Evolutionary conservation across 2,888 invertebrate genomes (phyloP).

Genomic region (Mayetiola destructor): DNA sequence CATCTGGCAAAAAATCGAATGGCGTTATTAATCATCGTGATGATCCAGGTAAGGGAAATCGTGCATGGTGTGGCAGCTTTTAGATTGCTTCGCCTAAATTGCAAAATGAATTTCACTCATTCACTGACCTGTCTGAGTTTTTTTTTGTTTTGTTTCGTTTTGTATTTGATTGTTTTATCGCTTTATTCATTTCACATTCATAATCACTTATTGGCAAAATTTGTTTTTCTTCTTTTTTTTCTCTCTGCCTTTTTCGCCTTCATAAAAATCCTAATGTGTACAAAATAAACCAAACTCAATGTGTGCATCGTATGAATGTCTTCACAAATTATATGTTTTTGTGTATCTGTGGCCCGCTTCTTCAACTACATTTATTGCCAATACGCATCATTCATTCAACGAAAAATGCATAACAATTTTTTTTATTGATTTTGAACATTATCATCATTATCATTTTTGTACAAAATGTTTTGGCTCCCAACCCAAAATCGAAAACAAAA

Average conservation of each 20-base stretch:
- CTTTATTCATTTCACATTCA: background rate
- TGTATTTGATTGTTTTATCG: background rate
- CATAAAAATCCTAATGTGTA: background rate
- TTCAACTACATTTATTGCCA: background rate
- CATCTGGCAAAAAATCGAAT: background rate
- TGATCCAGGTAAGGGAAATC: conserved; percentile 6
- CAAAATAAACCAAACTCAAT: too few relatives aligned
- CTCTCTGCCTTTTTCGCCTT: background rate
- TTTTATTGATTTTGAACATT: background rate
- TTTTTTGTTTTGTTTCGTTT: background rate
- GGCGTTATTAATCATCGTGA: background rate
- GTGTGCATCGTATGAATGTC: too few relatives aligned
- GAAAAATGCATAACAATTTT: background rate
- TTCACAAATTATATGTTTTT: too few relatives aligned
- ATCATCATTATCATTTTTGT: too few relatives aligned
- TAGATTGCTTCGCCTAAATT: background rate
- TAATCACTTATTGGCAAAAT: conserved; percentile 8
- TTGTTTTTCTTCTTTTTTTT: background rate
- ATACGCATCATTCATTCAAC: background rate
- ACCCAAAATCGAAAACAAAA: background rate
- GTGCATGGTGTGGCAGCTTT: too few relatives aligned
- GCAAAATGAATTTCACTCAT: too few relatives aligned
- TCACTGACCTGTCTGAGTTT: too few relatives aligned
- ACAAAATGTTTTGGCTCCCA: too few relatives aligned
- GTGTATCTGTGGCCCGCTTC: background rate